Conservation (phyloP, 2,797 vertebrate genomes). For the Artibeus jamaicensis region DNA sequence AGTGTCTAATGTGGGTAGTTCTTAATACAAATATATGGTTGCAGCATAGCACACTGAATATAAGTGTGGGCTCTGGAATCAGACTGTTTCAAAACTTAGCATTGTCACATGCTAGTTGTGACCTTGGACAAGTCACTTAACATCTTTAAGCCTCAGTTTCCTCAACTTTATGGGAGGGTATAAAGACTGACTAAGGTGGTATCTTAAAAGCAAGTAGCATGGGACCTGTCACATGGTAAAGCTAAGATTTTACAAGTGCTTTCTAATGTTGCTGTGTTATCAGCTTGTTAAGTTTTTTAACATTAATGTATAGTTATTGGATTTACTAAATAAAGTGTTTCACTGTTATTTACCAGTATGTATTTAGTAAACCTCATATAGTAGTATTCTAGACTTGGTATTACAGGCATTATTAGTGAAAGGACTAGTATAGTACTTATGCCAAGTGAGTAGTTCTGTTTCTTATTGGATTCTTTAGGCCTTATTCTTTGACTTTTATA, state of each 20-base stretch:
- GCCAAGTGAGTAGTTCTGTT: constrained; percentile 6
- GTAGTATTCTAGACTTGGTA: background rate
- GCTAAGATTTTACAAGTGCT: background rate
- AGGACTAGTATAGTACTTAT: background rate
- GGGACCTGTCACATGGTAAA: background rate
- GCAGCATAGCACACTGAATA: background rate
- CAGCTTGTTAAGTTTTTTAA: background rate
- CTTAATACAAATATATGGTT: background rate
- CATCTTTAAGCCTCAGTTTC: background rate
- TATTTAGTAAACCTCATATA: background rate
- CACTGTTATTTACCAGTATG: background rate
- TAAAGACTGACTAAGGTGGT: background rate
- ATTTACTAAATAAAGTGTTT: constrained; percentile 4
- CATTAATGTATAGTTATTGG: background rate
- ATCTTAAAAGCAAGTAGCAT: background rate
- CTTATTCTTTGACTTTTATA: background rate
- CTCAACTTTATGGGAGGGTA: background rate
- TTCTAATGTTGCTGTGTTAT: background rate
- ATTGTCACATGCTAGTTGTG: background rate
- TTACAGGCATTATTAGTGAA: background rate
- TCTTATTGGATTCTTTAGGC: background rate
- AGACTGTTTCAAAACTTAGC: background rate
- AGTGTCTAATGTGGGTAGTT: background rate
- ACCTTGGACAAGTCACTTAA: background rate
- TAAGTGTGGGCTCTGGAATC: background rate